Evolutionary conservation across 1,140 invertebrate genomes (phyloP).

Genomic region (Hylaeus anthracinus): DNA sequence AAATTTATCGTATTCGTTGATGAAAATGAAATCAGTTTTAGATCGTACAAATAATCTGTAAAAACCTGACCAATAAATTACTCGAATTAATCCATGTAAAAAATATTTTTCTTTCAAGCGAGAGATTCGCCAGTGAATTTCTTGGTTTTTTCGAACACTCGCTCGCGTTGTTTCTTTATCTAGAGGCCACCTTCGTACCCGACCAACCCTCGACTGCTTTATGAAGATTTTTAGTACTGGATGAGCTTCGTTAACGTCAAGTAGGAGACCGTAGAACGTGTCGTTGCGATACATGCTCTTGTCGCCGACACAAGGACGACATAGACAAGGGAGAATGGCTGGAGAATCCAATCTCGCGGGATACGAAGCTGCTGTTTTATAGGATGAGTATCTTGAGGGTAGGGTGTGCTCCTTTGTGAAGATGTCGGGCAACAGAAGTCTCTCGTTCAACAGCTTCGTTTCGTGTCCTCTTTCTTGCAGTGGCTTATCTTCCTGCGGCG

Average conservation of each 20-base stretch:
- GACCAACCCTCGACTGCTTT: conserved; percentile 19
- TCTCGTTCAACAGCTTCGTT: conserved; percentile 27
- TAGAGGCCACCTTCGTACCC: conserved; percentile 15
- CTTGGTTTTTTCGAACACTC: too few relatives aligned
- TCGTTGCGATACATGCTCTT: conserved; percentile 27
- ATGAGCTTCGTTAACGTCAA: conserved; percentile 52
- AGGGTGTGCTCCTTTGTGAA: conserved; percentile 26
- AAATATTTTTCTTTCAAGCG: too few relatives aligned
- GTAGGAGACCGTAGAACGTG: conserved; percentile 20
- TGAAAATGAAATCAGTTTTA: too few relatives aligned
- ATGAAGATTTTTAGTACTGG: conserved; percentile 48
- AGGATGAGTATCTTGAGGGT: conserved; percentile 35
- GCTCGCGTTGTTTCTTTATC: conserved; percentile 25
- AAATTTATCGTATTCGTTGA: too few relatives aligned
- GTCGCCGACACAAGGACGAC: conserved; percentile 39
- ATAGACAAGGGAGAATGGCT: conserved; percentile 55
- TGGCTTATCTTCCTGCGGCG: conserved; percentile 24
- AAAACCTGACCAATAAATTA: too few relatives aligned
- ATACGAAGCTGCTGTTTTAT: conserved; percentile 28
- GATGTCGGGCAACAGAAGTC: conserved; percentile 22
- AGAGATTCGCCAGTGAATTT: too few relatives aligned
- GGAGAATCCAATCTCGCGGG: conserved; percentile 47
- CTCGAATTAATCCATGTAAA: too few relatives aligned
- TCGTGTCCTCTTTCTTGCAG: conserved; percentile 14
- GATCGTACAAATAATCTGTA: too few relatives aligned